phyloP scores from a whole-genome alignment of 2,113 vertebrate genomes.

The Odocoileus hemionus region DNA sequence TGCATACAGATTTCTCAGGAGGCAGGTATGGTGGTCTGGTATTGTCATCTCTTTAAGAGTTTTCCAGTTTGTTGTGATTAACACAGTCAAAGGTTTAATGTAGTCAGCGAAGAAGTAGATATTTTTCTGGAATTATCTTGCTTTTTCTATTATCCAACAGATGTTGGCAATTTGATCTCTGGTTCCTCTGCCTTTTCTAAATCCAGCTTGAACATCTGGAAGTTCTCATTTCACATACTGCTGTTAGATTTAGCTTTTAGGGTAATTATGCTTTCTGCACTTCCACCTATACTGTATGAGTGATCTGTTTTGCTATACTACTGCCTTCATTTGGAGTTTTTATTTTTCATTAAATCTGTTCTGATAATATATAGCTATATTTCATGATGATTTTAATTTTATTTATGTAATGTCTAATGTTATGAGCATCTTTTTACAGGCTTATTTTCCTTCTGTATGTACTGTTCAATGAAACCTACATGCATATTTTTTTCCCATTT shows the following conservation, averaged over 20 bases:
- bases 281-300: neutral
- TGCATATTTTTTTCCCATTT: neutral
- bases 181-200: no score
- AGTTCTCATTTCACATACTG: no score
- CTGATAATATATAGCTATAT: neutral
- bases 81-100: no score
- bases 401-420: neutral
- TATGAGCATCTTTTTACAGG: neutral
- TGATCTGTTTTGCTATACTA: neutral
- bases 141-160: no score
- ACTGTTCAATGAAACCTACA: neutral
- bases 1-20: no score
- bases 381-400: neutral
- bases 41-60: no score
- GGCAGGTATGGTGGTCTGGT: no score
- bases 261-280: neutral
- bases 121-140: no score
- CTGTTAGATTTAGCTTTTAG: neutral
- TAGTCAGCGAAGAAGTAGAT: no score
- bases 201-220: no score
- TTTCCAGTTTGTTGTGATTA: no score
- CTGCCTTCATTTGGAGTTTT: neutral
- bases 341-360: neutral
- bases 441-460: neutral
- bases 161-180: no score